These are phyloP conservation scores for Pipa parva DNA, from an alignment of 2,113 vertebrate species.

Conservation along the genomic window DNA sequence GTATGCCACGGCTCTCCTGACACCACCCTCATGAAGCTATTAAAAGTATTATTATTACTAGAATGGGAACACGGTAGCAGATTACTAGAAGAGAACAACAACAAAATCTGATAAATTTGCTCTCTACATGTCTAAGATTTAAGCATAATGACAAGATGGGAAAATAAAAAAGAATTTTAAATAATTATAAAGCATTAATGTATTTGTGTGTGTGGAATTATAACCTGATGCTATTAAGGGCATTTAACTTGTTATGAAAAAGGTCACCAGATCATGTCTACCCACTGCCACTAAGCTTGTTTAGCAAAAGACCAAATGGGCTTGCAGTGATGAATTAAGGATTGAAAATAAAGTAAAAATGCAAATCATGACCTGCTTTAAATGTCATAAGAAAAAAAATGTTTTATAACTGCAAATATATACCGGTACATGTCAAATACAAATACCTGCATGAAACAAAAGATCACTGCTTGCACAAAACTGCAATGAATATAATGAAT, in stretches of 20 bases:
- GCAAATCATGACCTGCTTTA: no score
- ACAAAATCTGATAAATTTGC: not conserved
- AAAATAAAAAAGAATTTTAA: not conserved
- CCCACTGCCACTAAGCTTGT: slow-evolving; percentile 10
- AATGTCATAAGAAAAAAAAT: no score
- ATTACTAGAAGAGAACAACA: not conserved
- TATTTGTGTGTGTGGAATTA: slow-evolving; percentile 23
- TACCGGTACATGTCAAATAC: not conserved
- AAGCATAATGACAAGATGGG: not conserved
- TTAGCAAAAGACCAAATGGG: no score
- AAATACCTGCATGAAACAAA: not conserved
- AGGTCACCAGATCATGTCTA: slow-evolving; percentile 29
- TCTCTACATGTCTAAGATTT: not conserved
- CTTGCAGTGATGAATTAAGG: no score
- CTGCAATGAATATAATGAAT: not conserved
- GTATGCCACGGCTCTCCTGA: slow-evolving; percentile 9
- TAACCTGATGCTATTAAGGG: slow-evolving; percentile 25
- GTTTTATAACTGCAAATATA: not conserved
- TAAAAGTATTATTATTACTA: not conserved
- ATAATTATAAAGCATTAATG: no score
- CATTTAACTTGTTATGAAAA: slow-evolving; percentile 11
- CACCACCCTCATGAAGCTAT: not conserved
- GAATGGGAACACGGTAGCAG: not conserved
- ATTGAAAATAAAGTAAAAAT: no score
- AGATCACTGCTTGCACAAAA: not conserved